phyloP scores from a whole-genome alignment of 2,888 invertebrate genomes.

The Smittia sp. region DNA sequence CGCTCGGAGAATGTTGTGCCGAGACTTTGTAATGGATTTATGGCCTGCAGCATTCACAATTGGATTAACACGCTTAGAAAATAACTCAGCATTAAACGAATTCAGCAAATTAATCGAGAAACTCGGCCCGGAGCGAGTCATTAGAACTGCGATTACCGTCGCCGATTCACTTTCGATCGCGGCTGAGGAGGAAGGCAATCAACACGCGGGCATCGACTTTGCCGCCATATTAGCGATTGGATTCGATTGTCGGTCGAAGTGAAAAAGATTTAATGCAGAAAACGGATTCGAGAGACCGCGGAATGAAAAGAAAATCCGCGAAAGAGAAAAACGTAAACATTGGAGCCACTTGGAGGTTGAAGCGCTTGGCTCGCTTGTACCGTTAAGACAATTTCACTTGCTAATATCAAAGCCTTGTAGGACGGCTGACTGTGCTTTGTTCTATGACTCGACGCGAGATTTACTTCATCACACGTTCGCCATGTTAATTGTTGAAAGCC shows the following conservation, averaged over 20 bases:
- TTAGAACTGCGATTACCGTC: no score
- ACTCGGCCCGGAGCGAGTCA: no score
- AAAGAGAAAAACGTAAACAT: not conserved
- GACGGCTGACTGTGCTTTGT: no score
- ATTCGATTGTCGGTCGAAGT: not conserved
- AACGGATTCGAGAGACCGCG: not conserved
- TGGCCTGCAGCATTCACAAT: not conserved
- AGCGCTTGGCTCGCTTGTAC: not conserved
- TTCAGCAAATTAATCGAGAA: no score
- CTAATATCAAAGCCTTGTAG: not conserved
- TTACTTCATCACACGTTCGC: no score
- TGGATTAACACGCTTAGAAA: not conserved
- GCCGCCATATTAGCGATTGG: not conserved
- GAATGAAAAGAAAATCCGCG: not conserved
- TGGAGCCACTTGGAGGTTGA: not conserved
- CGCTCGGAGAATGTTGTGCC: not conserved
- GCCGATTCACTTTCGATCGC: not conserved
- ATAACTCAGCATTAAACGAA: no score
- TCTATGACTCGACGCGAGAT: no score
- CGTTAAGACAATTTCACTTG: slow-evolving; percentile 1
- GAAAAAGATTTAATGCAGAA: not conserved
- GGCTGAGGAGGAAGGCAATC: slow-evolving; percentile 25
- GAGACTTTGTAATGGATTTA: slow-evolving; percentile 3
- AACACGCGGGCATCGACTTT: not conserved
- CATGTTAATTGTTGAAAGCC: no score